These are phyloP conservation scores for Etheostoma nigrum DNA, from an alignment of 2,797 vertebrate genomes.

Conservation along the genomic window DNA sequence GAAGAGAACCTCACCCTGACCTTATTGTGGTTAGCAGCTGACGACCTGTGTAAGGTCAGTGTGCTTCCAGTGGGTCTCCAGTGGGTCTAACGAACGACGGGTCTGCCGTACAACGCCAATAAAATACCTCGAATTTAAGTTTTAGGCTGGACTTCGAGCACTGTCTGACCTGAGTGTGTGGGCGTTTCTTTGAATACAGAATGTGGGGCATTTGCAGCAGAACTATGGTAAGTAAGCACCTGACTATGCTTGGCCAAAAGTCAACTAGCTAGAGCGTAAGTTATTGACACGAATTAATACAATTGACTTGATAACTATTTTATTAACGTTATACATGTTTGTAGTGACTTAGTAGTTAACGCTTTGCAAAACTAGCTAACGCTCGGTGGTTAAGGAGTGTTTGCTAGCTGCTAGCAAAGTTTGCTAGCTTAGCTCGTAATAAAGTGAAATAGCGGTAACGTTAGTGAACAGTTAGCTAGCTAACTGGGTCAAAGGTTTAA, in stretches of 20 bases:
- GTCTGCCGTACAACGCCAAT: background rate
- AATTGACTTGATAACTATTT: rapidly evolving
- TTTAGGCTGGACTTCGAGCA: slow-evolving; percentile 8
- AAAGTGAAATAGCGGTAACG: background rate
- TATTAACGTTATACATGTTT: background rate
- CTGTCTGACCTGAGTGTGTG: slow-evolving; percentile 28
- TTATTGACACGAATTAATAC: background rate
- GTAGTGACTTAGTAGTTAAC: rapidly evolving
- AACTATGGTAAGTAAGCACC: slow-evolving; percentile 85
- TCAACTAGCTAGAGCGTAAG: background rate
- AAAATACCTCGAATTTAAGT: rapidly evolving
- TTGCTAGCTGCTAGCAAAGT: slow-evolving; percentile 34
- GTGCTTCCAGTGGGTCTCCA: too few relatives aligned
- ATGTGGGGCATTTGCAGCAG: slow-evolving; percentile 88
- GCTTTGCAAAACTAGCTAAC: too few relatives aligned
- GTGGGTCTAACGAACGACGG: background rate
- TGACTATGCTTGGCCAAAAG: rapidly evolving
- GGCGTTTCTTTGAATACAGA: slow-evolving; percentile 57
- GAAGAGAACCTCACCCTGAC: too few relatives aligned
- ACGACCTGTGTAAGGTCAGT: background rate
- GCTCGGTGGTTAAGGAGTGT: background rate
- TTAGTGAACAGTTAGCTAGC: background rate
- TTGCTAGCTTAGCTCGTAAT: background rate
- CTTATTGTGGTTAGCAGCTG: slow-evolving; percentile 1
- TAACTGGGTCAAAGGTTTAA: slow-evolving; percentile 66